Evolutionary conservation across 1,140 invertebrate genomes (phyloP).

Genomic region (Nephotettix cincticeps): DNA sequence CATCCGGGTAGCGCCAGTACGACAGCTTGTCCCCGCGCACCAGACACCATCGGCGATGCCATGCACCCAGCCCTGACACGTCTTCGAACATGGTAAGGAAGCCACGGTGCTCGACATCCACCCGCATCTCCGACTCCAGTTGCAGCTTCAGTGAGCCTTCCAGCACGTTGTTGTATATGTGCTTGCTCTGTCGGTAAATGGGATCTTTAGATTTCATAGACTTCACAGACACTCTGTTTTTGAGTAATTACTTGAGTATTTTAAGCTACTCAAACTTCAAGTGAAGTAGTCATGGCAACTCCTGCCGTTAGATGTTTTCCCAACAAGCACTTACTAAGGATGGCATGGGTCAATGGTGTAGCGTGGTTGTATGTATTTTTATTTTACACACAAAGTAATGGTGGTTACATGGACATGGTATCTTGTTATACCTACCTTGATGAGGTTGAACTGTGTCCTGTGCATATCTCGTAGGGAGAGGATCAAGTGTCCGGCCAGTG

Average conservation of each 20-base stretch:
- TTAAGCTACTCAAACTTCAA: too few species aligned
- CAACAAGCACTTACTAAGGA: too few species aligned
- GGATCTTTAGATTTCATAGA: too few species aligned
- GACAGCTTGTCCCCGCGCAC: conserved; percentile 72
- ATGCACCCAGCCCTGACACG: conserved; percentile 83
- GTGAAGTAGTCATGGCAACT: too few species aligned
- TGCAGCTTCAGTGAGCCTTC: conserved; percentile 73
- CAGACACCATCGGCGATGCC: conserved; percentile 90
- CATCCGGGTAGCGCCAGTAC: conserved; percentile 95
- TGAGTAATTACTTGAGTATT: too few species aligned
- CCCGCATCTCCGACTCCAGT: conserved; percentile 69
- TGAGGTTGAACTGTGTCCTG: conserved; percentile 75
- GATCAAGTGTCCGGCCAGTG: conserved; percentile 71
- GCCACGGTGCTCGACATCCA: conserved; percentile 73
- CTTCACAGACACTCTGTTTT: too few species aligned
- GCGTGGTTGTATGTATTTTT: too few species aligned
- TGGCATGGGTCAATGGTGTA: too few species aligned
- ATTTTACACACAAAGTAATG: too few species aligned
- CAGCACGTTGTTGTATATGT: conserved; percentile 68
- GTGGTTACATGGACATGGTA: too few species aligned
- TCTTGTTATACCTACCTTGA: too few species aligned
- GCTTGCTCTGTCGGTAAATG: conserved; percentile 51
- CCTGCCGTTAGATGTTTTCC: too few species aligned
- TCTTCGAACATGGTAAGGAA: conserved; percentile 94
- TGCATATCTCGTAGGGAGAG: conserved; percentile 78